Base-by-base conservation (phyloP, 2,797 vertebrate species). In the Phalloptychus januarius region DNA sequence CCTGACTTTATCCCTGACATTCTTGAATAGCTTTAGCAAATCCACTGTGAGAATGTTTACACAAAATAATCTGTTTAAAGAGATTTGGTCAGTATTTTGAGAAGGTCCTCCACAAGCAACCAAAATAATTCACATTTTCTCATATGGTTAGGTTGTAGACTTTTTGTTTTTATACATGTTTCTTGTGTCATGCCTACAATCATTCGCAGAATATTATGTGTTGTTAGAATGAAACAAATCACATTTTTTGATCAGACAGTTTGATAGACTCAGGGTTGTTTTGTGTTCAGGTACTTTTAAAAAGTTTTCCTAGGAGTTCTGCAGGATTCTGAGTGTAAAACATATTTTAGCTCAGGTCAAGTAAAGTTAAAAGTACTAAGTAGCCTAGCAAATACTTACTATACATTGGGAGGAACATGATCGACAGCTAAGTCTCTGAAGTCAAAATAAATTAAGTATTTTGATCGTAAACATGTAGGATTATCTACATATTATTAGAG, bases 11-110 rank as follows among this genome's bases (percentile, higher is more conserved):
- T 67, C 63, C 63, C 20, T 40, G 18, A 25, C 36, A 67, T 67
- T 67, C 63, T 40, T 67, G 36, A 67, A 67, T 38, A 67, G 36
- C 36, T 67, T 67, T 67, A 40, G 63, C 63, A 67, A 67, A 67
- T 67, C 63, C 63, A 67, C 20, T 67, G 63, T 20, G 15, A 25
- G 63, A 67, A 16, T 36, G 16, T 40, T 67, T 25, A 40, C 63
- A 40, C 18, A 67, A 67, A 67, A 23, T 38, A 38, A 67, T 67
- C 63, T 40, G 63, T 38, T 40, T 67, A 38, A 33, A 40, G 63
- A 67, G 63, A 23, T 40, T 67, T 25, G 18, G 61, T 20, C 1
- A 5, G 58, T 36, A 16, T 16, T 58, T 65, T 36, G 18, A 65
- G 8, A 7, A 61, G 33, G 7, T 61, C 58, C 2, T 31, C 2